Percentiles rank a stretch among this genome's conserved stretches.
Conservation (phyloP, 1,140 invertebrate species). For the Lucilia sericata region DNA sequence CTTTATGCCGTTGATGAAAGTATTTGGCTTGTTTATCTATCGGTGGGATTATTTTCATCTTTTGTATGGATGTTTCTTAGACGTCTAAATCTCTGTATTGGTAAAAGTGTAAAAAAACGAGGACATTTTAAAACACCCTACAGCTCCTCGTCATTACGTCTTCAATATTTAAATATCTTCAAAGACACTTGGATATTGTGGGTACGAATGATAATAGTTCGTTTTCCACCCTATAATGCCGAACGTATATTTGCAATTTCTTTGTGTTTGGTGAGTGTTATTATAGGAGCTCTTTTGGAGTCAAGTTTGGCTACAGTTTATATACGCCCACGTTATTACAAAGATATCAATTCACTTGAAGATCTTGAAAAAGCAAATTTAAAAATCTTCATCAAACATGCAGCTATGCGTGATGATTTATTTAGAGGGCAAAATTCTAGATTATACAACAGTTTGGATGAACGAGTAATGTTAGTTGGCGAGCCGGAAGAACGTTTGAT, state of each 20-base stretch:
- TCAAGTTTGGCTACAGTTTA: slow-evolving; percentile 66
- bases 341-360: slow-evolving; percentile 66
- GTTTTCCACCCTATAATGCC: slow-evolving; percentile 56
- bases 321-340: slow-evolving; percentile 66
- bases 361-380: slow-evolving; percentile 62
- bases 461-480: slow-evolving; percentile 58
- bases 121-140: not conserved
- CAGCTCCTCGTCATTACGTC: not conserved
- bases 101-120: not conserved
- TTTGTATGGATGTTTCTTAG: slow-evolving; percentile 54
- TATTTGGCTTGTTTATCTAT: slow-evolving; percentile 64
- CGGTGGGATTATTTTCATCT: slow-evolving; percentile 55
- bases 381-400: slow-evolving; percentile 63
- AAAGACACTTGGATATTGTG: slow-evolving; percentile 63
- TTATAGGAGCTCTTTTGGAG: slow-evolving; percentile 66
- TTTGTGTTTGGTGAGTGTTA: slow-evolving; percentile 65
- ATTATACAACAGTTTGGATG: slow-evolving; percentile 54
- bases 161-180: slow-evolving; percentile 57
- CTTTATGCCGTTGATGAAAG: slow-evolving; percentile 63
- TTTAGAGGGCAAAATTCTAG: slow-evolving; percentile 58
- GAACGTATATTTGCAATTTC: slow-evolving; percentile 62
- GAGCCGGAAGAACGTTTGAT: slow-evolving; percentile 59
- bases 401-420: slow-evolving; percentile 63
- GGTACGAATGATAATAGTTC: slow-evolving; percentile 57
- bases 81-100: slow-evolving; percentile 32